Conservation (phyloP, 2,113 vertebrate genomes). For the Oxyruncus cristatus region DNA sequence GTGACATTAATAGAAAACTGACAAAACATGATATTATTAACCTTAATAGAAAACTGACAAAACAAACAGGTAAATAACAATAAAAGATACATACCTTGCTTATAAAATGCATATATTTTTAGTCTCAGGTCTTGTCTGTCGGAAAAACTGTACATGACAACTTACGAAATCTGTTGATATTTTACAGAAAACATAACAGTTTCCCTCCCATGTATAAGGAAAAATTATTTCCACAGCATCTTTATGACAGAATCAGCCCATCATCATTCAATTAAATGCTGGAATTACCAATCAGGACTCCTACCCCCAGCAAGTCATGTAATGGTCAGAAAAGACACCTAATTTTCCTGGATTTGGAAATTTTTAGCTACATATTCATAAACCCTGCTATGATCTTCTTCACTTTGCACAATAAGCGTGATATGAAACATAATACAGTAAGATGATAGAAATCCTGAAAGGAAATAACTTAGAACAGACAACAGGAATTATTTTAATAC, state of each 20-base stretch:
- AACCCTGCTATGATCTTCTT: neutral
- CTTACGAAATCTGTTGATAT: neutral
- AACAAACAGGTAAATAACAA: neutral
- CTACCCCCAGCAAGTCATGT: neutral
- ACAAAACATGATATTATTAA: neutral
- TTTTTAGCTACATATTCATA: neutral
- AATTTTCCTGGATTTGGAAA: neutral
- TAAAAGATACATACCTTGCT: neutral
- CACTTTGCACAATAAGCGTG: neutral
- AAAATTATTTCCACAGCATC: neutral
- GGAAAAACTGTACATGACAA: neutral
- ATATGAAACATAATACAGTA: neutral
- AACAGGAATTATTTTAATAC: neutral
- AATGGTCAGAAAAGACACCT: neutral
- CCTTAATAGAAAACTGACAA: neutral
- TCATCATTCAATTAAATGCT: neutral
- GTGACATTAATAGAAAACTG: neutral
- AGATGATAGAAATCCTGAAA: neutral
- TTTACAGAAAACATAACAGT: neutral
- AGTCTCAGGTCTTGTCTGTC: neutral
- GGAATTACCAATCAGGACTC: neutral
- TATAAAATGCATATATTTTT: neutral
- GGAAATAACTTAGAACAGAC: neutral
- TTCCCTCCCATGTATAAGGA: neutral
- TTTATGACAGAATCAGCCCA: neutral